Evolutionary conservation across 2,888 invertebrate genomes (phyloP).

Genomic region (Petrolisthes cinctipes): DNA sequence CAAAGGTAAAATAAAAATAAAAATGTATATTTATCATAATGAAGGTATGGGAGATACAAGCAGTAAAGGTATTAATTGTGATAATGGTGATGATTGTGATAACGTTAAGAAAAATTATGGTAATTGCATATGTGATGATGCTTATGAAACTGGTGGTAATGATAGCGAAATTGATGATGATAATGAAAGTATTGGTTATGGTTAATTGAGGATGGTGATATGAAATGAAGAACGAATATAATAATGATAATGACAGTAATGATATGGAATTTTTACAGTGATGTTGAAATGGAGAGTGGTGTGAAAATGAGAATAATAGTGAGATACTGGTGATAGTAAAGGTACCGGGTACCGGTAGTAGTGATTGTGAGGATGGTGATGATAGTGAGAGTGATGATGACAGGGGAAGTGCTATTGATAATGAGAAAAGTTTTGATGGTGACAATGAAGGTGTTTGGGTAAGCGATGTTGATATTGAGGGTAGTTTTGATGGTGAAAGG

Average conservation of each 20-base stretch:
- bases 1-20: too few species aligned
- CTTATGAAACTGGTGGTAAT: not conserved
- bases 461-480: not conserved
- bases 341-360: not conserved
- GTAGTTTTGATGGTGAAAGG: not conserved
- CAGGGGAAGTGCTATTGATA: not conserved
- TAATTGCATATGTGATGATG: not conserved
- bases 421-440: not conserved
- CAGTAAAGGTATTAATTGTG: not conserved
- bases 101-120: not conserved
- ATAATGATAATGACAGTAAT: not conserved
- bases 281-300: not conserved
- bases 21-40: too few species aligned
- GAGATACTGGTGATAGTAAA: not conserved
- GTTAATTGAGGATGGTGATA: not conserved
- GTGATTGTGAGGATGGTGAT: not conserved
- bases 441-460: not conserved
- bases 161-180: not conserved
- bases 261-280: not conserved
- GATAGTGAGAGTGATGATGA: not conserved
- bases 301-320: not conserved
- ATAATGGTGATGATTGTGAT: not conserved
- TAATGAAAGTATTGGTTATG: not conserved
- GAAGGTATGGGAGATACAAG: not conserved
- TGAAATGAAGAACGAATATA: not conserved